phyloP scores from a whole-genome alignment of 2,797 vertebrate species.

The Gallinago nigripennis region DNA sequence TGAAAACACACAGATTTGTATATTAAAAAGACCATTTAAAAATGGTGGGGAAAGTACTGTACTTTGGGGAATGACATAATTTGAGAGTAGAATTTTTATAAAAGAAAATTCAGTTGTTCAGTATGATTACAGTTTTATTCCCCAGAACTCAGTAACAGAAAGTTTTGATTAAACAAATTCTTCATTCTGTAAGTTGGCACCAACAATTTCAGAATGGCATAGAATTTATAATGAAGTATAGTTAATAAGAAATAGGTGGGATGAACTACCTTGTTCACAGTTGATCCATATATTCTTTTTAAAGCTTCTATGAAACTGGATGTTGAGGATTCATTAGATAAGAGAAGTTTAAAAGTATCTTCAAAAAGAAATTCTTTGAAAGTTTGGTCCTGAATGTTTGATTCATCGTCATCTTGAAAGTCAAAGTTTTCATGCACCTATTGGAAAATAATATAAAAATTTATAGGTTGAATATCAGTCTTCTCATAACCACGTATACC shows the following conservation, averaged over 20 bases:
- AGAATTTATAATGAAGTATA: background rate
- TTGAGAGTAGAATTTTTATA: background rate
- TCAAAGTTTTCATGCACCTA: constrained; percentile 86
- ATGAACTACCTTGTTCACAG: constrained; percentile 66
- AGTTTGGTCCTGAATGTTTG: constrained; percentile 80
- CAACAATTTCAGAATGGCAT: background rate
- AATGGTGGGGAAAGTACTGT: background rate
- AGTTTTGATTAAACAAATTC: background rate
- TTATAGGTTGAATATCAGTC: background rate
- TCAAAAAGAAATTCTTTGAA: constrained; percentile 86
- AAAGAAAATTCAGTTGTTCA: background rate
- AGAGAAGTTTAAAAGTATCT: constrained; percentile 86
- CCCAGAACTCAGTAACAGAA: background rate
- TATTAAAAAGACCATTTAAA: background rate
- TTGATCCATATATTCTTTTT: constrained; percentile 42
- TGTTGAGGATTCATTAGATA: constrained; percentile 71
- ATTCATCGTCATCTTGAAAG: constrained; percentile 76
- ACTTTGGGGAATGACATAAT: background rate
- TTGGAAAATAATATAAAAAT: background rate
- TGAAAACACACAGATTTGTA: background rate
- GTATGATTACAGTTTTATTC: background rate
- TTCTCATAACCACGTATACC: background rate
- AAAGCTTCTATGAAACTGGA: constrained; percentile 58
- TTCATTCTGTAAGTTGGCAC: background rate
- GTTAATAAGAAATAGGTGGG: background rate